phyloP scores from a whole-genome alignment of 2,797 vertebrate genomes.

The Anabacerthia variegaticeps region DNA sequence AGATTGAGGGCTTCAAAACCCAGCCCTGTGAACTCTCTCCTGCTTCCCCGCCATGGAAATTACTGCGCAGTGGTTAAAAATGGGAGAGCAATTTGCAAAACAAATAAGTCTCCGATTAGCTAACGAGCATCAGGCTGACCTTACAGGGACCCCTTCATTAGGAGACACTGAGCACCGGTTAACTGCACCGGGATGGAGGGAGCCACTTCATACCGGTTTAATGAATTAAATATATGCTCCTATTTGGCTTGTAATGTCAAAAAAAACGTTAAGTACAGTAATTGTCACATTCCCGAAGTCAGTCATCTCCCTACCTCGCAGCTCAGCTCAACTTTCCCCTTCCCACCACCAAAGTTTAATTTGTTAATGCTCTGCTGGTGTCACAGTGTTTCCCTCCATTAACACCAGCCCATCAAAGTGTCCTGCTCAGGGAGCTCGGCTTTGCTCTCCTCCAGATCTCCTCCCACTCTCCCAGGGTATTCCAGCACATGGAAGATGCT shows the following conservation, averaged over 20 bases:
- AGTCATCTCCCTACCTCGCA: not conserved
- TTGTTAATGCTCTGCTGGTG: not conserved
- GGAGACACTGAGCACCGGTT: conserved; percentile 57
- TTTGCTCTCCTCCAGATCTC: not conserved
- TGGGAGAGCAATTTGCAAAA: conserved; percentile 71
- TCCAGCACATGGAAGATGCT: not conserved
- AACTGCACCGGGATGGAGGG: conserved; percentile 44
- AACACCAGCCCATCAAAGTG: not conserved
- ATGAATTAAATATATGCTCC: conserved; percentile 57
- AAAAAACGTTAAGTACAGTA: conserved; percentile 18
- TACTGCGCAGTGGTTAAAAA: conserved; percentile 25
- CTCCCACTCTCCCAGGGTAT: not conserved
- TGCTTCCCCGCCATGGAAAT: conserved; percentile 52
- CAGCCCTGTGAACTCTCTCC: conserved; percentile 40
- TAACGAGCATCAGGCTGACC: conserved; percentile 63
- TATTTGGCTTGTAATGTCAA: conserved; percentile 41
- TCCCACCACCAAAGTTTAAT: not conserved
- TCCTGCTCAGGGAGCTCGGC: not conserved
- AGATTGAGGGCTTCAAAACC: conserved; percentile 48
- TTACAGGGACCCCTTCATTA: conserved; percentile 69
- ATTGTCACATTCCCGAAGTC: conserved; percentile 44
- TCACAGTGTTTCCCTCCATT: not conserved
- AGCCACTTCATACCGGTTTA: conserved; percentile 37
- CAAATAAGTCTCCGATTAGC: conserved; percentile 67
- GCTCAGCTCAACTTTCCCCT: not conserved